These are phyloP conservation scores for Tetheella fluctuosa DNA, from an alignment of 2,888 invertebrate species.

Conservation along the genomic window DNA sequence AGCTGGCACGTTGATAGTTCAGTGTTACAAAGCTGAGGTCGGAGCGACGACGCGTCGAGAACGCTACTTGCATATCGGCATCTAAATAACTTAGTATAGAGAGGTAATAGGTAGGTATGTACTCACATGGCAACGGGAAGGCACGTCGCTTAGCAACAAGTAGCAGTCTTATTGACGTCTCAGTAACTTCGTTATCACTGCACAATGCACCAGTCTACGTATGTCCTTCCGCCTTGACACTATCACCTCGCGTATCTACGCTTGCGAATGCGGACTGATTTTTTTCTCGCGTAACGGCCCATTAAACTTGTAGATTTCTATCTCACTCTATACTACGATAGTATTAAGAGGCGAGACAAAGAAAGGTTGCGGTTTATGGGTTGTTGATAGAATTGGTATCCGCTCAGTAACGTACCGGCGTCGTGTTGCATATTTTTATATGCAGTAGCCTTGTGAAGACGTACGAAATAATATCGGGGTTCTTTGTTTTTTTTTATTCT, in stretches of 20 bases:
- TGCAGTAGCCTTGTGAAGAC: constrained; percentile 67
- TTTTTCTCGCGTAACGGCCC: constrained; percentile 84
- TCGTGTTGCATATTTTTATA: constrained; percentile 81
- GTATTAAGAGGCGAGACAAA: constrained; percentile 80
- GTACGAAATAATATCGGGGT: constrained; percentile 23
- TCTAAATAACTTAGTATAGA: constrained; percentile 15
- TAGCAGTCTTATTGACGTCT: constrained; percentile 31
- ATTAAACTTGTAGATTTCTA: constrained; percentile 84
- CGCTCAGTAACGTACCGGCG: constrained; percentile 80
- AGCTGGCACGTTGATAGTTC: constrained; percentile 27
- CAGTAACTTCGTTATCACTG: constrained; percentile 43
- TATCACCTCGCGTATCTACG: constrained; percentile 82
- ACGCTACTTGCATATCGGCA: constrained; percentile 14
- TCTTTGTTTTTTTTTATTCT: background rate
- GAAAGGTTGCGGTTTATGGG: constrained; percentile 84
- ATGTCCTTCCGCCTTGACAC: constrained; percentile 76
- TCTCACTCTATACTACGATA: constrained; percentile 76
- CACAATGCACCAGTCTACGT: constrained; percentile 61
- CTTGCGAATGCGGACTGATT: constrained; percentile 84
- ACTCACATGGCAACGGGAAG: constrained; percentile 55
- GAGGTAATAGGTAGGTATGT: constrained; percentile 27
- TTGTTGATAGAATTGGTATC: constrained; percentile 85
- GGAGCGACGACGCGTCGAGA: constrained; percentile 41
- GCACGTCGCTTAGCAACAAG: constrained; percentile 58
- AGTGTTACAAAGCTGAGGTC: constrained; percentile 44